Percentiles rank a stretch among this genome's conserved stretches.
Evolutionary conservation across 2,113 vertebrate genomes (phyloP).

Genomic region (Mormyrus lacerda): DNA sequence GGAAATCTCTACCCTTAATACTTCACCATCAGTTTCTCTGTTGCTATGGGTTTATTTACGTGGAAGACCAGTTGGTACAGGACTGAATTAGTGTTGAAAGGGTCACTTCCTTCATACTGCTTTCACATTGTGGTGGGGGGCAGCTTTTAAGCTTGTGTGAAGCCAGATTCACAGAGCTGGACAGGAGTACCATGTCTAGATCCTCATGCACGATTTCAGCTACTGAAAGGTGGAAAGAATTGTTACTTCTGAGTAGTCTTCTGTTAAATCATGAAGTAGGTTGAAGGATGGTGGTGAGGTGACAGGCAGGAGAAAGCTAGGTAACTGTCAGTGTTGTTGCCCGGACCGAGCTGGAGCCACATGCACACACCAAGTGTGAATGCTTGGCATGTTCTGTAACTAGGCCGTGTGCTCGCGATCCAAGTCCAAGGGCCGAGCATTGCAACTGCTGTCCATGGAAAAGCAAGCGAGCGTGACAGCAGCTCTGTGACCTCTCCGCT

Average conservation of each 20-base stretch:
- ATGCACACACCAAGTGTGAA: neutral
- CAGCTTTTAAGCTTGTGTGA: neutral
- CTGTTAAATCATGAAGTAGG: neutral
- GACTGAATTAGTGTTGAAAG: neutral
- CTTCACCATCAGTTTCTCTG: neutral
- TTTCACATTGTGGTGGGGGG: neutral
- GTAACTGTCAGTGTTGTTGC: neutral
- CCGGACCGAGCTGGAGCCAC: neutral
- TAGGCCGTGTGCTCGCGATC: neutral
- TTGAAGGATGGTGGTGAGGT: neutral
- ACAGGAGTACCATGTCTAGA: neutral
- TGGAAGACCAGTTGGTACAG: neutral
- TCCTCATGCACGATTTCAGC: neutral
- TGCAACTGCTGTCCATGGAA: neutral
- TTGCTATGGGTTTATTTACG: neutral
- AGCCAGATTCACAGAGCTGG: neutral
- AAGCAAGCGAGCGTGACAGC: neutral
- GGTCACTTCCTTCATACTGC: neutral
- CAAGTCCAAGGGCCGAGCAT: neutral
- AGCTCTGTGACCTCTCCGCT: neutral
- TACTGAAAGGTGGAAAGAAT: neutral
- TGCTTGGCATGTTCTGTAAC: neutral
- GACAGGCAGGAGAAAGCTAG: neutral
- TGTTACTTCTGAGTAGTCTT: neutral
- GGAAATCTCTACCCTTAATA: constrained; percentile 1